phyloP scores from a whole-genome alignment of 2,797 vertebrate genomes.

The Distichodus sexfasciatus region DNA sequence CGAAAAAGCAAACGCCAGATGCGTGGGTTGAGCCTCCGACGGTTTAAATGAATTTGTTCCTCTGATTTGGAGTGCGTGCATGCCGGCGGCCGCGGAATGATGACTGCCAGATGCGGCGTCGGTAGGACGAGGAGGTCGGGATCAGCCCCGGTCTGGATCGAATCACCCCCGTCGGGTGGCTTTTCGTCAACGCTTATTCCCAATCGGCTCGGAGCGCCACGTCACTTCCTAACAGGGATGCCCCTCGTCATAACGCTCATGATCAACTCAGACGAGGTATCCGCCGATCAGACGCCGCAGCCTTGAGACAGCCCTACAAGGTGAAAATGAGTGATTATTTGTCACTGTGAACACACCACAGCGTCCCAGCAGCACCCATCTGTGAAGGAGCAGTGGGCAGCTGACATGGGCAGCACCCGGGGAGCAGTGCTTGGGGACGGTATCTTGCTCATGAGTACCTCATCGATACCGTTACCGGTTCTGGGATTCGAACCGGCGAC shows the following conservation, averaged over 20 bases:
- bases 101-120: constrained; percentile 71
- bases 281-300: neutral
- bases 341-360: too few species aligned
- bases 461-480: too few species aligned
- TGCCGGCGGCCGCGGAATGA: constrained; percentile 66
- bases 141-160: constrained; percentile 53
- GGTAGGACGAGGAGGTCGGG: constrained; percentile 43
- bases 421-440: too few species aligned
- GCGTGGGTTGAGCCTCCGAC: constrained; percentile 55
- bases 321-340: too few species aligned
- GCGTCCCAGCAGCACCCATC: too few species aligned
- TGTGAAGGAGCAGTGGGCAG: too few species aligned
- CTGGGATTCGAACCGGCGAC: too few species aligned
- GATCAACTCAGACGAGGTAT: constrained; percentile 3
- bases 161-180: neutral
- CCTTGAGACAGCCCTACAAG: too few species aligned
- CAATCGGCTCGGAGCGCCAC: neutral
- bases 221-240: neutral
- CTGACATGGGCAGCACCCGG: too few species aligned
- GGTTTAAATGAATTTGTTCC: constrained; percentile 75
- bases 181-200: neutral
- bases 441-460: too few species aligned
- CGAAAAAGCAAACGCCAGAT: constrained; percentile 22
- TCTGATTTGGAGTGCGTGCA: constrained; percentile 66
- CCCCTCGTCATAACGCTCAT: neutral